These are phyloP conservation scores for Drosophila kohkoa DNA, from an alignment of 1,140 invertebrate genomes.

Conservation along the genomic window DNA sequence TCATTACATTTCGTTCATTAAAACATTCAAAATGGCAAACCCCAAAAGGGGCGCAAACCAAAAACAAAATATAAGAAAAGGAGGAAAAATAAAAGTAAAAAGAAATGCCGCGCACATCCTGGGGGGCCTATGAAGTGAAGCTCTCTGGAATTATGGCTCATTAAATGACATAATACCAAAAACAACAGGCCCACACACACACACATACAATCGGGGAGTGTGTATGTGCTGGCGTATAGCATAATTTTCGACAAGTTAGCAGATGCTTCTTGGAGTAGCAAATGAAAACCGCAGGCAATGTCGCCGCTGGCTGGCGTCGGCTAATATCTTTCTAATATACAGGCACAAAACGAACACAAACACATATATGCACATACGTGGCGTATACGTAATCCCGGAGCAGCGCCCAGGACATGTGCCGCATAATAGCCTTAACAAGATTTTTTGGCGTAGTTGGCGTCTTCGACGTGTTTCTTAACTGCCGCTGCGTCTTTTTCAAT, in stretches of 20 bases:
- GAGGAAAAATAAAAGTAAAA: slow-evolving; percentile 22
- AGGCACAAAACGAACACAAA: slow-evolving; percentile 53
- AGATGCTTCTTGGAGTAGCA: slow-evolving; percentile 32
- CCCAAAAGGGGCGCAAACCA: slow-evolving; percentile 12
- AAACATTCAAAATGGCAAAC: slow-evolving; percentile 65
- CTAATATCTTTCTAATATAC: slow-evolving; percentile 80
- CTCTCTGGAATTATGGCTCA: slow-evolving; percentile 75
- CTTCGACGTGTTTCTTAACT: slow-evolving; percentile 61
- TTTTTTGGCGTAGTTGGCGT: slow-evolving; percentile 30
- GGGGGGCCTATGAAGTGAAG: slow-evolving; percentile 30
- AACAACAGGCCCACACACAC: slow-evolving; percentile 17
- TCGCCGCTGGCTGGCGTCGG: slow-evolving; percentile 21
- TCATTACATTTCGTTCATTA: slow-evolving; percentile 75
- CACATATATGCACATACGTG: slow-evolving; percentile 1
- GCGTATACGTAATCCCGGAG: slow-evolving; percentile 38
- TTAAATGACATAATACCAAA: slow-evolving; percentile 75
- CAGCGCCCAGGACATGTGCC: slow-evolving; percentile 60
- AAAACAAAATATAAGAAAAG: slow-evolving; percentile 22
- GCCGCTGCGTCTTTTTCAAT: slow-evolving; percentile 79
- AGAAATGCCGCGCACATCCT: slow-evolving; percentile 49
- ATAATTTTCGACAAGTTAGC: slow-evolving; percentile 40
- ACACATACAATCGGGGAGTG: slow-evolving; percentile 15
- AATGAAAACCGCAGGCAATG: slow-evolving; percentile 30
- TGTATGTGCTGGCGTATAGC: slow-evolving; percentile 17
- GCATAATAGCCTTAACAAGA: slow-evolving; percentile 62